Conservation (phyloP, 1,140 invertebrate genomes). For the Drosophila virilis region DNA sequence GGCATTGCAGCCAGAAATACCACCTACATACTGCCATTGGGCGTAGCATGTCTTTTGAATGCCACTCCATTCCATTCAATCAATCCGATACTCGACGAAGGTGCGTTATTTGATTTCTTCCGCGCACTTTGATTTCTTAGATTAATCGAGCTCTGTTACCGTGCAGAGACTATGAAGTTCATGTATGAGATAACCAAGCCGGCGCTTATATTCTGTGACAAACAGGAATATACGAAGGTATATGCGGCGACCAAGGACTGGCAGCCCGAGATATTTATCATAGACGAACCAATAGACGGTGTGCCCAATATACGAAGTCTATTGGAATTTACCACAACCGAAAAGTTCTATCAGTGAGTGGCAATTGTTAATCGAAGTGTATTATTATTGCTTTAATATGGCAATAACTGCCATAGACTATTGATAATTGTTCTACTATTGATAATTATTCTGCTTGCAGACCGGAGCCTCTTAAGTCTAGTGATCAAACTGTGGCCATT, state of each 20-base stretch:
- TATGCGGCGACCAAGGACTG: conserved; percentile 10
- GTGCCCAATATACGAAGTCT: conserved; percentile 45
- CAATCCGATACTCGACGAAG: conserved; percentile 39
- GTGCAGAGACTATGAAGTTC: conserved; percentile 19
- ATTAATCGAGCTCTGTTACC: background rate
- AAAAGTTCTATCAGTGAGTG: conserved; percentile 52
- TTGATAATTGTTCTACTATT: background rate
- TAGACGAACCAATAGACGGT: conserved; percentile 31
- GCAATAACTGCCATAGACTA: too few relatives aligned
- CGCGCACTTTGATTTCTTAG: too few relatives aligned
- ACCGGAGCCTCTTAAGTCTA: conserved; percentile 27
- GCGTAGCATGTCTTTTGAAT: conserved; percentile 47
- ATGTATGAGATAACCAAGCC: conserved; percentile 47
- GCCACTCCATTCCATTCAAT: conserved; percentile 43
- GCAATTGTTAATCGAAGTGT: conserved; percentile 18
- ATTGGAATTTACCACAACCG: conserved; percentile 29
- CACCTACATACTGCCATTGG: conserved; percentile 37
- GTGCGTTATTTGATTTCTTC: background rate
- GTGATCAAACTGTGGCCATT: conserved; percentile 67
- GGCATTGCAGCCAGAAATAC: conserved; percentile 41
- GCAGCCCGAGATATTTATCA: conserved; percentile 22
- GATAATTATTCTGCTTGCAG: conserved; percentile 28
- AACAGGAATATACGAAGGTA: conserved; percentile 17
- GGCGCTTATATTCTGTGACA: conserved; percentile 55
- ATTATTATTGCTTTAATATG: too few relatives aligned